phyloP scores from a whole-genome alignment of 2,797 vertebrate species.

The Parambassis ranga region DNA sequence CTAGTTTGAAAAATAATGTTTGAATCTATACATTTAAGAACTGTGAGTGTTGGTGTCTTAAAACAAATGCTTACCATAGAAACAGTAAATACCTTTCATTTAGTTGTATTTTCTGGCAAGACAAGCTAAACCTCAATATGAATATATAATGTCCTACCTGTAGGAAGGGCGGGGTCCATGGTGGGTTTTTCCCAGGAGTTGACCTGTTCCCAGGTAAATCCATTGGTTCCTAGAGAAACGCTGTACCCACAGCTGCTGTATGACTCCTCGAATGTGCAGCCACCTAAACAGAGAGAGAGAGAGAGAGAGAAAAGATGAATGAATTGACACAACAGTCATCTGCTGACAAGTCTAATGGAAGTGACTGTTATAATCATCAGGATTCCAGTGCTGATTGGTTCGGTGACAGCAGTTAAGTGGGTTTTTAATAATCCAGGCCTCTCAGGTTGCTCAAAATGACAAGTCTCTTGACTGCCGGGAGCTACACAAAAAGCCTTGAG shows the following conservation, averaged over 20 bases:
- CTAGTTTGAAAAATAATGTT: background rate
- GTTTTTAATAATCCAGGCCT: background rate
- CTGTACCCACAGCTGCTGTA: conserved; percentile 95
- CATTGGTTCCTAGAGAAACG: conserved; percentile 93
- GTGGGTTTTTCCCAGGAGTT: conserved; percentile 97
- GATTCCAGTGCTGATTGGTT: background rate
- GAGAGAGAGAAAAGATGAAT: background rate
- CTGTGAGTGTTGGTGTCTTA: background rate
- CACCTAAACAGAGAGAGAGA: conserved; percentile 76
- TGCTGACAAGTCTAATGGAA: too few species aligned
- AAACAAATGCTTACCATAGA: background rate
- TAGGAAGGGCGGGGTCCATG: conserved; percentile 89
- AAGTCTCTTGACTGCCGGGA: background rate
- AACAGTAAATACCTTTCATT: background rate
- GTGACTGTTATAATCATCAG: background rate
- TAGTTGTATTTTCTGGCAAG: too few species aligned
- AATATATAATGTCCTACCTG: conserved; percentile 77
- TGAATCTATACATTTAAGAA: background rate
- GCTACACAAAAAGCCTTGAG: background rate
- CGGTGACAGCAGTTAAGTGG: background rate
- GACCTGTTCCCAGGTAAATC: conserved; percentile 97
- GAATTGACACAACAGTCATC: too few species aligned
- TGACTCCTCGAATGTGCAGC: conserved; percentile 94
- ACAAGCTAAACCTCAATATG: too few species aligned
- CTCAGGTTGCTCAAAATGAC: background rate